Conservation (phyloP, 2,113 vertebrate species). For the Butastur rufipennis region DNA sequence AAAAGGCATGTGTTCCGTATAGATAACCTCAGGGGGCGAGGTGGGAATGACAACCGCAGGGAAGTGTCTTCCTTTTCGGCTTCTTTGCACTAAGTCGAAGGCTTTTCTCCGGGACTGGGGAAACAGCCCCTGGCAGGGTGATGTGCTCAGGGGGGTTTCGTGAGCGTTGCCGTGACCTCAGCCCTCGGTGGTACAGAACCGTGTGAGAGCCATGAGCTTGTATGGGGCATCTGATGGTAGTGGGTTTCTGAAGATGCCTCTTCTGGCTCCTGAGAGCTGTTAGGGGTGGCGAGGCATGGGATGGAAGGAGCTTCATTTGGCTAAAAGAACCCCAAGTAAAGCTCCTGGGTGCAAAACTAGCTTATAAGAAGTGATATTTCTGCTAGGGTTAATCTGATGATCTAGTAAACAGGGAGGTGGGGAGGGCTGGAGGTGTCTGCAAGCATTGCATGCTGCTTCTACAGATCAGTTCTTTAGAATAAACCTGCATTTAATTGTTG, state of each 20-base stretch:
- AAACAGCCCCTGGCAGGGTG: neutral
- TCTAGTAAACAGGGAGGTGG: neutral
- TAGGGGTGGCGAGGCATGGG: fast-evolving
- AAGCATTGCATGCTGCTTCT: neutral
- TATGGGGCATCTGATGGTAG: fast-evolving
- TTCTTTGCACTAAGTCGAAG: fast-evolving
- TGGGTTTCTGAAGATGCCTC: neutral
- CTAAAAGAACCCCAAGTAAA: neutral
- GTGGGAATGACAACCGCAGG: fast-evolving
- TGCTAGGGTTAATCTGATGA: neutral
- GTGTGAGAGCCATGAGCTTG: fast-evolving
- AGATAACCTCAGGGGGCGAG: neutral
- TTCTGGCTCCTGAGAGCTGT: neutral
- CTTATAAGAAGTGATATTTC: neutral
- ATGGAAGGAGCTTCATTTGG: neutral
- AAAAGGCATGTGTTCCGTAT: neutral
- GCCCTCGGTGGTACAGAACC: fast-evolving
- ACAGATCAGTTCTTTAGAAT: neutral
- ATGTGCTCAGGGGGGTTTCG: neutral
- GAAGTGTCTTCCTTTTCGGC: neutral
- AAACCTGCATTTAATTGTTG: neutral
- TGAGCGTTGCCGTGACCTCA: neutral
- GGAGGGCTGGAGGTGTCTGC: neutral
- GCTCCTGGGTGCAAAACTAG: neutral
- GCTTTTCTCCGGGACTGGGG: neutral